Base-by-base conservation (phyloP, 2,113 vertebrate genomes). In the Sorex fumeus region DNA sequence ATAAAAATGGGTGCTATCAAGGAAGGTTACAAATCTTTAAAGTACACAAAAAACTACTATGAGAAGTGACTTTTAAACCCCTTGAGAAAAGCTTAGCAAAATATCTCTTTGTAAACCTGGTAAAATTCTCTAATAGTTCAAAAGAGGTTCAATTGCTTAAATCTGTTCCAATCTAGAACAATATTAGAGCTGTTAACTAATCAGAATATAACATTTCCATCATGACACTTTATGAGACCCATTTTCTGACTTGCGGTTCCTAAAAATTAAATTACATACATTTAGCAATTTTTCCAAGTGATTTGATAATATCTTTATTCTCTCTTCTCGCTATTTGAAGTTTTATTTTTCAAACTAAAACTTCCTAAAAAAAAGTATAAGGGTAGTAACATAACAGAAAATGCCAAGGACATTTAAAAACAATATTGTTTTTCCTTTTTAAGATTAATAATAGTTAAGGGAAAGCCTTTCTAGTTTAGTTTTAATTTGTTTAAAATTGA, bases 271-370 rank as follows among this genome's bases (percentile, higher is more conserved):
- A 95, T 95, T 95, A 93, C 77, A 91, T 66, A 94, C 57, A 94
- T 92, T 92, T 95, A 92, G 40, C 77, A 96, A 92, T 96, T 96
- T 96, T 96, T 57, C 71, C 91, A 84, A 92, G 87, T 96, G 81
- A 64, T 87, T 84, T 87, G 86, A 90, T 95, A 95, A 92, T 84
- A 91, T 57, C 87, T 57, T 32, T 45, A 62, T 70, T 62, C 32
- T 88, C 40, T 84, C 64, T 82, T 74, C 47, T 94, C 84, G 60
- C 64, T 87, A 57, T 80, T 60, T 71, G 53, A 96, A 93, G 80
- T 57, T 89, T 88, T 92, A 47, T 81, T 88, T 87, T 85, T 90
- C 79, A 77, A 75, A 36, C 30, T 91, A 74, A 12, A 32, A 83
- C 32, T 66, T 89, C 47, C 47, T 87, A 10, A 6, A 57, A 74